Base-by-base conservation (phyloP, 2,797 vertebrate genomes). In the Melanotaenia parkinsoni region DNA sequence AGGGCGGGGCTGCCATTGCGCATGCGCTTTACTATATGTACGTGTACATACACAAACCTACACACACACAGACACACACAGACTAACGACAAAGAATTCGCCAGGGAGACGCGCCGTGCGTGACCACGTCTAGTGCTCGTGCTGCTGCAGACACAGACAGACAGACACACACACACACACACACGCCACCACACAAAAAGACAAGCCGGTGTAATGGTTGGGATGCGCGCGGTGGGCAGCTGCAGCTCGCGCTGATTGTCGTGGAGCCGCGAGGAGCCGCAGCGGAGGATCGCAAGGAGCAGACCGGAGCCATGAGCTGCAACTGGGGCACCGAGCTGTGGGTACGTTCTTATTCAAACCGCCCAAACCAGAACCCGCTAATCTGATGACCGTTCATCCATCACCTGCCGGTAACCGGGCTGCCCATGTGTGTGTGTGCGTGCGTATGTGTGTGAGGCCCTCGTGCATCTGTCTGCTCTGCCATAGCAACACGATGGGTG, bases 291-390 rank as follows among this genome's bases (percentile, higher is more conserved):
- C 74, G 76, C 74, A 62, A 84, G 81, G 68, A 74, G 33, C 58
- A 20, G 60, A 76, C 3, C 74, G 67, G 79, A 86, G 76, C 75
- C 81, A 93, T 94, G 94, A 94, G 81, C 86, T 90, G 89, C 68
- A 94, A 92, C 84, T 95, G 94, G 94, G 94, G 94, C 22, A 92
- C 93, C 72, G 94, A 94, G 79, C 91, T 95, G 80, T 95, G 94
- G 94, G 94, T 95, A 89, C 5, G 94, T 92, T 3, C 45, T 18
- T 61, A 63, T 69, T 66, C 72, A 70, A 11, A n/a, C 40, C 40
- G 40, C 16, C 28, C 2, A 4, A 30, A 30, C 16, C 58, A 38
- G 33, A 59, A 40, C 9, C 30, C 30, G 20, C 2, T 4, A 2
- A 10, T 54, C 58, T 2, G 22, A 3, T 12, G 0, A 28, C 40